Conservation (phyloP, 2,888 invertebrate species). For the Pyrrhia umbra region DNA sequence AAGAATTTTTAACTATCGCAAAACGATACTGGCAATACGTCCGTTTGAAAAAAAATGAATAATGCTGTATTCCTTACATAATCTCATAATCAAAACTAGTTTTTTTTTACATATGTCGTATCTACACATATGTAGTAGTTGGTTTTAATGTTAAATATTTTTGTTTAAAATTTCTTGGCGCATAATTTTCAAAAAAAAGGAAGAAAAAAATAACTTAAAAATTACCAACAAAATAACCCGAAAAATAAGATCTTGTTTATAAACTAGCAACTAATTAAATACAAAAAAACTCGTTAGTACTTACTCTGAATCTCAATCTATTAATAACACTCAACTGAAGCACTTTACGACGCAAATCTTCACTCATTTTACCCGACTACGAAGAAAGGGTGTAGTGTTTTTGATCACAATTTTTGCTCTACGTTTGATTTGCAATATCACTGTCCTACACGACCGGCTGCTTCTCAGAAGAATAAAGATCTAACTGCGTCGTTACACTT, state of each 20-base stretch:
- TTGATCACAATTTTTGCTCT: background rate
- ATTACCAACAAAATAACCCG: too few species aligned
- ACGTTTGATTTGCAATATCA: constrained; percentile 4
- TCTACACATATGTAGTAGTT: too few species aligned
- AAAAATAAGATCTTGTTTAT: background rate
- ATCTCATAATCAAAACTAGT: too few species aligned
- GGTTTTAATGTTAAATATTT: too few species aligned
- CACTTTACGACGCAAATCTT: constrained; percentile 5
- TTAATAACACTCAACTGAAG: constrained; percentile 19
- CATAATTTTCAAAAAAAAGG: too few species aligned
- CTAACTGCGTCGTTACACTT: constrained; percentile 11
- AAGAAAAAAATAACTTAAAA: too few species aligned
- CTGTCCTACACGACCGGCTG: constrained; percentile 5
- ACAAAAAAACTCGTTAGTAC: background rate
- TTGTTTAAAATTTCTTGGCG: too few species aligned
- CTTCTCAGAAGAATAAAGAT: background rate
- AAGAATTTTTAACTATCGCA: too few species aligned
- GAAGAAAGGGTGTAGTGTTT: background rate
- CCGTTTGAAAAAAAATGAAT: too few species aligned
- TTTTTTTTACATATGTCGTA: too few species aligned
- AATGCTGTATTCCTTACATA: too few species aligned
- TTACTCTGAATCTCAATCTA: constrained; percentile 8
- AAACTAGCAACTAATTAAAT: background rate
- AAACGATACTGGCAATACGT: too few species aligned
- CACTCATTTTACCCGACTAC: constrained; percentile 1